A percentile compares a stretch with the other conserved stretches of the same genome.
Evolutionary conservation across 2,113 vertebrate species (phyloP).

Genomic region (Pelvicachromis taeniatus): DNA sequence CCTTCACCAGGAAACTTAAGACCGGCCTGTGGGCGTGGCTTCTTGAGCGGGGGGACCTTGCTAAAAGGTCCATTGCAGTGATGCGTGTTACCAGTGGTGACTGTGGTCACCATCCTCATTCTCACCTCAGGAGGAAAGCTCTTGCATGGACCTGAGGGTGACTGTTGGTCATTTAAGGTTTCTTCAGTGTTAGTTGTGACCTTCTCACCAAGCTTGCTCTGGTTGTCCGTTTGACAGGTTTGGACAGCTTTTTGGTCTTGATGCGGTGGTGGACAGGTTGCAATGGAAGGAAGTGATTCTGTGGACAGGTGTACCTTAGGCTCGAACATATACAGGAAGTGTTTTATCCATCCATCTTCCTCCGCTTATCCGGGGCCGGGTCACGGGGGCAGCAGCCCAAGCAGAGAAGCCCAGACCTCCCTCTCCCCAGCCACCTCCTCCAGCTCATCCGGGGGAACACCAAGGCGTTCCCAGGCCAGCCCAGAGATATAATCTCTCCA

Average conservation of each 20-base stretch:
- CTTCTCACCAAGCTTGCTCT: neutral
- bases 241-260: neutral
- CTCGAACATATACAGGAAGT: too few relatives aligned
- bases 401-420: too few relatives aligned
- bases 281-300: neutral
- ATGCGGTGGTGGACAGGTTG: accelerated
- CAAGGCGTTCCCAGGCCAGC: too few relatives aligned
- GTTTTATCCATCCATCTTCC: too few relatives aligned
- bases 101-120: neutral
- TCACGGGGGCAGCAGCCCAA: too few relatives aligned
- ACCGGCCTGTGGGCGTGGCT: neutral
- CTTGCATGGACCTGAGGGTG: neutral
- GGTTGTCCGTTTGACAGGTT: neutral
- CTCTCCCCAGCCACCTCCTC: too few relatives aligned
- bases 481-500: too few relatives aligned
- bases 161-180: neutral
- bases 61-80: neutral
- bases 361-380: too few relatives aligned
- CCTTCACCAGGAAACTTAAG: neutral
- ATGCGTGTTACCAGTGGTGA: neutral
- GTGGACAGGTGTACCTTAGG: neutral
- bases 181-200: neutral
- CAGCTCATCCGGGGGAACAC: too few relatives aligned
- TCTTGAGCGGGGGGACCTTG: neutral
- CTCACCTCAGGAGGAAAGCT: neutral